These are phyloP conservation scores for Parnassius glacialis DNA, from an alignment of 2,888 invertebrate species.

Conservation along the genomic window DNA sequence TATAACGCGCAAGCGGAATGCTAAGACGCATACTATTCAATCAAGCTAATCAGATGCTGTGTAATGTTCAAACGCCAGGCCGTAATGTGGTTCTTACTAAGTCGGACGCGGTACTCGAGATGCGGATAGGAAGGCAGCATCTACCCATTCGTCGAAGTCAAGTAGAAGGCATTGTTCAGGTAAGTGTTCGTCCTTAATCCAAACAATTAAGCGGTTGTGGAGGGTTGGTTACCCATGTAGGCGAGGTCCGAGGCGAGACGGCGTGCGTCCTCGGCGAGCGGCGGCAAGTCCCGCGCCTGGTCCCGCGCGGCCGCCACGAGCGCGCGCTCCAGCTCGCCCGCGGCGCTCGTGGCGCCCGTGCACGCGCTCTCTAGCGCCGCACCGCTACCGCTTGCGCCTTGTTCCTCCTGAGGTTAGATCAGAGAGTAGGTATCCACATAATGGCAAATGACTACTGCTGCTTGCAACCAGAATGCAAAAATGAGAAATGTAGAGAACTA, in stretches of 20 bases:
- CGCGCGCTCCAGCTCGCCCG: slow-evolving; percentile 90
- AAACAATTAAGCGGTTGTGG: slow-evolving; percentile 57
- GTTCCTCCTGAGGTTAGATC: slow-evolving; percentile 58
- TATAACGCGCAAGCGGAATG: no score
- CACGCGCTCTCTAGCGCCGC: slow-evolving; percentile 80
- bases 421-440: no score
- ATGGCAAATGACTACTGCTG: no score
- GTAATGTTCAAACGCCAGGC: no score
- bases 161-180: slow-evolving; percentile 30
- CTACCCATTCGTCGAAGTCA: no score
- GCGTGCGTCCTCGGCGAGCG: slow-evolving; percentile 70
- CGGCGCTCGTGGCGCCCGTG: slow-evolving; percentile 88
- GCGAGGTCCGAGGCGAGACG: slow-evolving; percentile 72
- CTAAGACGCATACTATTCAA: no score
- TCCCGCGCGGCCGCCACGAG: slow-evolving; percentile 84
- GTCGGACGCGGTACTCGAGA: no score
- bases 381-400: slow-evolving; percentile 60
- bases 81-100: no score
- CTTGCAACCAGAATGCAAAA: no score
- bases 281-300: slow-evolving; percentile 70
- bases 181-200: slow-evolving; percentile 42
- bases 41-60: no score
- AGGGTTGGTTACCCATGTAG: slow-evolving; percentile 74
- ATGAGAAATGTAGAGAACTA: no score
- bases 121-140: no score